Percentiles rank a stretch among this genome's conserved stretches.
Conservation (phyloP, 2,797 vertebrate genomes). For the Bovichtus diacanthus region DNA sequence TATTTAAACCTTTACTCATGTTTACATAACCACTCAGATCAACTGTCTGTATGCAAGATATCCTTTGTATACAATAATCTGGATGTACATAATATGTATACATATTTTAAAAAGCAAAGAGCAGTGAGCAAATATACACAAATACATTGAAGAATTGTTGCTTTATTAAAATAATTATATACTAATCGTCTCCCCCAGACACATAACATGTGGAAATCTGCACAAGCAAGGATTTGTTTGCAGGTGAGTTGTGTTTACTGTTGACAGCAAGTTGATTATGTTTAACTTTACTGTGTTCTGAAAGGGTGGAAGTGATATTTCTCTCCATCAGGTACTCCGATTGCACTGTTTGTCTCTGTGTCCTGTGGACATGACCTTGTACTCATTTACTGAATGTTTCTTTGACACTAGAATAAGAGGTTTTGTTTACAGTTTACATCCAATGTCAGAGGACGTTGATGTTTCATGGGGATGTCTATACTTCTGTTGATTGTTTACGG, state of each 20-base stretch:
- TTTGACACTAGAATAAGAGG: slow-evolving; percentile 49
- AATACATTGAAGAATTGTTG: slow-evolving; percentile 16
- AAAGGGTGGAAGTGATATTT: slow-evolving; percentile 39
- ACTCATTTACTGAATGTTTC: slow-evolving; percentile 72
- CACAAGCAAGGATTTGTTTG: slow-evolving; percentile 23
- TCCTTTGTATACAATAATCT: slow-evolving; percentile 30
- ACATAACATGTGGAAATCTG: slow-evolving; percentile 11
- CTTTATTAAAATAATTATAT: slow-evolving; percentile 25
- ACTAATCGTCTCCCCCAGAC: slow-evolving; percentile 9
- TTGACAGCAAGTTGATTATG: background rate
- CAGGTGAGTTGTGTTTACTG: slow-evolving; percentile 28
- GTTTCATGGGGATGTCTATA: slow-evolving; percentile 39
- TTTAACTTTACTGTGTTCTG: slow-evolving; percentile 22
- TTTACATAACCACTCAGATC: slow-evolving; percentile 54
- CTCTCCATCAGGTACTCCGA: slow-evolving; percentile 82
- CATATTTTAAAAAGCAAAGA: slow-evolving; percentile 39
- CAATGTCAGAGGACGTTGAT: slow-evolving; percentile 59
- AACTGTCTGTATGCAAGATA: slow-evolving; percentile 30
- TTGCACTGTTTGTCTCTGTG: slow-evolving; percentile 84
- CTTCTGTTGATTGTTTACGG: slow-evolving; percentile 74
- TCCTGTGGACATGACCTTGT: slow-evolving; percentile 85
- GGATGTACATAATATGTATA: slow-evolving; percentile 49
- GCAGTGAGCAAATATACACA: slow-evolving; percentile 29
- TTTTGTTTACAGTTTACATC: slow-evolving; percentile 66
- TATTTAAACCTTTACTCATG: slow-evolving; percentile 21